Conservation (phyloP, 2,888 invertebrate genomes). For the Epistrophe eligans region DNA sequence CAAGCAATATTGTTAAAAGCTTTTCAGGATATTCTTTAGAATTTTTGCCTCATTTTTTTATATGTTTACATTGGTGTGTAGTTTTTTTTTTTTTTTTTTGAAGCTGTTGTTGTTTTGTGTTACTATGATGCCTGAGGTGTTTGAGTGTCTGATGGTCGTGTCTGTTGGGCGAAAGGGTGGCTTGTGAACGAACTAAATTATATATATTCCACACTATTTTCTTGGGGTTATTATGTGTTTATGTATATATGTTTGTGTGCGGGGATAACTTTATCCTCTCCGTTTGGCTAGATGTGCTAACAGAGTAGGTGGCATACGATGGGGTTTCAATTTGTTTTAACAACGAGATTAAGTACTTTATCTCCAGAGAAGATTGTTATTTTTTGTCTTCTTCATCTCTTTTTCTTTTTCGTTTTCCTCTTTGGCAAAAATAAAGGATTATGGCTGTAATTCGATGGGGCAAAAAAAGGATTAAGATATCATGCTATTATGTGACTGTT, state of each 20-base stretch:
- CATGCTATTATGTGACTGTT: conserved; percentile 4
- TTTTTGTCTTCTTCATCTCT: conserved; percentile 8
- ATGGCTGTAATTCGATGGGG: conserved; percentile 67
- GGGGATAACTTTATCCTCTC: conserved; percentile 5
- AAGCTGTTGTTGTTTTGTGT: not conserved
- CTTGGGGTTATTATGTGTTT: not conserved
- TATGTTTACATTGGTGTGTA: conserved; percentile 1
- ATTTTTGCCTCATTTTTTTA: conserved; percentile 33
- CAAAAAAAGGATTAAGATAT: conserved; percentile 50
- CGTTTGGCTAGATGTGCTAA: not conserved
- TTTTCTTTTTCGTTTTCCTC: not conserved
- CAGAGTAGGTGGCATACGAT: conserved; percentile 28
- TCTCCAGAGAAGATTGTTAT: conserved; percentile 54
- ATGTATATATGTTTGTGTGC: conserved; percentile 23
- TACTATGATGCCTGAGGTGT: conserved; percentile 25
- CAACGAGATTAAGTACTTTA: conserved; percentile 73
- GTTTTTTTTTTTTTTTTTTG: not conserved
- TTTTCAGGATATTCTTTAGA: conserved; percentile 72
- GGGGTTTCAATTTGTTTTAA: conserved; percentile 73
- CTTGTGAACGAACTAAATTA: not conserved
- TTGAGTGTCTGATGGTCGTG: conserved; percentile 1
- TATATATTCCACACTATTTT: conserved; percentile 5
- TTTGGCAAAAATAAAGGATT: conserved; percentile 51
- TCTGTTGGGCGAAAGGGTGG: conserved; percentile 2
- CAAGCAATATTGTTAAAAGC: conserved; percentile 74